Evolutionary conservation across 1,140 invertebrate species (phyloP), one percentile per base, ranked within the genome.

Genomic region (Leptinotarsa undecemlineata): DNA sequence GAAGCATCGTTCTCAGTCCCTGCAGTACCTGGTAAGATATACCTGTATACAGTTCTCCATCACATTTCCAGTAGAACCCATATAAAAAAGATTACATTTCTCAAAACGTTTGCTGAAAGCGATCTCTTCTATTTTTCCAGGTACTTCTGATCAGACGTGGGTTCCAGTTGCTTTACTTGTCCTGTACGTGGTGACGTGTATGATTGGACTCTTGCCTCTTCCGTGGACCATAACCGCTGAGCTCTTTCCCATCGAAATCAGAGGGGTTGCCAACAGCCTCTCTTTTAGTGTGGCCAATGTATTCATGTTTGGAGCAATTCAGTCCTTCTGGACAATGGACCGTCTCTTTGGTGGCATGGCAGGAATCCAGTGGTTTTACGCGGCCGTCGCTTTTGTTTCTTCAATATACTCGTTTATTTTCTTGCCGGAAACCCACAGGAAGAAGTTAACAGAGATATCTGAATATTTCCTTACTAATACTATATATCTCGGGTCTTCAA

Each of bases 351-450:
- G 79, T 17, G 80, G 81, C 14, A 71, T 73, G 15, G 75, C 77
- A 26, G 78, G 78, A n/a, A n/a, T 82, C 3, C 81, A 81, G 86
- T 88, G 74, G 75, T 88, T 93, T 72, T 95, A 94, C 83, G 87
- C 92, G 3, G 88, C 86, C 0, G 82, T 92, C 61, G 90, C 90
- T 0, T 74, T 92, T 2, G 76, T 88, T 0, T 88, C 89, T 3
- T 67, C 87, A 0, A 77, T 89, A 3, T 92, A 90, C 79, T 89
- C 90, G 8, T 89, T 87, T 73, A 79, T 92, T 15, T 86, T 91
- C 78, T 84, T 94, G 13, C 92, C 92, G 0, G 92, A 94, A 84
- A 94, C 92, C 0, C 91, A 93, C 81, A 88, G 87, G 13, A 92
- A 90, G 80, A 90, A 89, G 72, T 83, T 93, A 3, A 88, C 88